phyloP scores from a whole-genome alignment of 2,113 vertebrate genomes.

The Rhinogobius similis region DNA sequence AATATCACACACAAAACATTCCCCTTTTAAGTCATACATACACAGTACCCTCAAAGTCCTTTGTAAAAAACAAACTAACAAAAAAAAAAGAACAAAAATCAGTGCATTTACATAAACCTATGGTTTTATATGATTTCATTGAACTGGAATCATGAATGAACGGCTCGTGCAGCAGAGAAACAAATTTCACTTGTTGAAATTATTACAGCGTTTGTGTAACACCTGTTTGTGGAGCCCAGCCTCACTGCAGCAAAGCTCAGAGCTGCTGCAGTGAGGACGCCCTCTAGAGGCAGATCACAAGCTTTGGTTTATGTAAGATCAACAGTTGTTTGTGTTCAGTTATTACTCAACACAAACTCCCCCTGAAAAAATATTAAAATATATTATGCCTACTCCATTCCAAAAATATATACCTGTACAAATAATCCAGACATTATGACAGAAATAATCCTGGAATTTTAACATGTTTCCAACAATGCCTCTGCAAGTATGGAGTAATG shows the following conservation, averaged over 20 bases:
- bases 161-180: neutral
- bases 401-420: neutral
- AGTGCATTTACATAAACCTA: neutral
- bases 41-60: neutral
- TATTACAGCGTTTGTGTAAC: constrained; percentile 4
- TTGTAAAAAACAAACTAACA: neutral
- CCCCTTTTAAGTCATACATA: neutral
- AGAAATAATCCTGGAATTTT: neutral
- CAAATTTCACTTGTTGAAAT: neutral
- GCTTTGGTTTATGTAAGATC: neutral
- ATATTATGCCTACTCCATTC: neutral
- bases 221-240: constrained; percentile 3
- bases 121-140: neutral
- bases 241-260: neutral
- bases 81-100: neutral
- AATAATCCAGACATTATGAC: neutral
- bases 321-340: constrained; percentile 1
- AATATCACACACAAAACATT: neutral
- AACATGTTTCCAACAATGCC: neutral
- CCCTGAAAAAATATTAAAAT: neutral
- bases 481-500: neutral
- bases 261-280: neutral
- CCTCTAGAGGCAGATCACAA: neutral
- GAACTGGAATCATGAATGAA: neutral
- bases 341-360: neutral